Base-by-base conservation (phyloP, 2,888 invertebrate species). In the Euclidia mi region DNA sequence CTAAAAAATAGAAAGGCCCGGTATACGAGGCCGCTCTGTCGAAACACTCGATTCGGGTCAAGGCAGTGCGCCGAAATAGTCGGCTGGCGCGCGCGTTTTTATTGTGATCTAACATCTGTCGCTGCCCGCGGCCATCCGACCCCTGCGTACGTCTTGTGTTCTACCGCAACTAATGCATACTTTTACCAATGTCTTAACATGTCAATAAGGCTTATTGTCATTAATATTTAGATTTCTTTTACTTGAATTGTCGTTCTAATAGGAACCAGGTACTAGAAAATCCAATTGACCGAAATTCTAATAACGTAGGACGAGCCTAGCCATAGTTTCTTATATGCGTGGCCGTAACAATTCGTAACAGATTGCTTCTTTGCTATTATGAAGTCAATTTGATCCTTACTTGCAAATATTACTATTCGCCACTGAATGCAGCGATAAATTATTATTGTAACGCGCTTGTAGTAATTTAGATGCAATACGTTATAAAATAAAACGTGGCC, bases 1-100 rank as follows among this genome's bases (percentile, higher is more conserved):
- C 92, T 93, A 94, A 94, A 94, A 94, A 94, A 94, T 94, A 94
- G 92, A 92, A 95, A 94, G 94, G 94, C 93, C 94, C 91, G 92
- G 92, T 91, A 92, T 91, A 88, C 93, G 92, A 94, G 92, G 94
- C 89, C 94, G 92, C 85, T 92, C 90, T 94, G 94, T 91, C 88
- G 94, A 94, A 94, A 94, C 88, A 91, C 88, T 90, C 90, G 87
- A 94, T 93, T 91, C 92, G 80, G 94, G 94, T 94, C 94, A 94
- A 94, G 94, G 94, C 94, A 87, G 92, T 86, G 85, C 89, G 92
- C 94, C 94, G 94, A 94, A 94, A 94, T 94, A 94, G 91, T 93
- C 89, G 90, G 87, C 86, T 90, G 88, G 91, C 90, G 91, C 89
- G 90, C 87, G 88, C 85, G 87, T 93, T 94, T 93, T 94, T 93